Evolutionary conservation across 1,140 invertebrate genomes (phyloP), one percentile per base, ranked within the genome.

Genomic region (Aphidius ervi): DNA sequence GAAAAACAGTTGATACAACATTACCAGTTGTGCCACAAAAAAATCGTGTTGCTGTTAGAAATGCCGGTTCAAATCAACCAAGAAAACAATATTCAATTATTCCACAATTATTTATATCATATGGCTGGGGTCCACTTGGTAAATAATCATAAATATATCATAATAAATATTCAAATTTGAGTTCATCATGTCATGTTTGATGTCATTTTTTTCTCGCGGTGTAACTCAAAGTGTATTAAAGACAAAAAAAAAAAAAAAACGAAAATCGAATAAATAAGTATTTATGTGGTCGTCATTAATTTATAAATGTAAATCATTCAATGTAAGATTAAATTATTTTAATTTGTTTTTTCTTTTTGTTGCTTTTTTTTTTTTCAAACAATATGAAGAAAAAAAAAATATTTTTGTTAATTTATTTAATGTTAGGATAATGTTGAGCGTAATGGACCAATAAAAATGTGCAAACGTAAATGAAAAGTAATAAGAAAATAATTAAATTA

Each of bases 81-180:
- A 64, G 77, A 64, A 71, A 68, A 64, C 75, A 79, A 56, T 80
- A 78, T 55, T 78, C 78, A 1, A 77, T 79, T 39, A 77, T 83
- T 65, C 82, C 82, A 1, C 80, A 82, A 48, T 69, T 82, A 6
- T 82, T 81, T 62, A 74, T 78, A 59, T 82, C 82, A 0, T 82
- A 82, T 46, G 81, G 81, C 5, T 83, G 81, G 81, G 77, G 75
- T 7, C 71, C 80, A 1, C 67, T 75, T 9, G 80, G 75, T 9
- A 76, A 77, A 63, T 78, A 72, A 67, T 60, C 4, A 6, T 40
- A 31, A 37, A 39, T 10, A 4, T 7, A n/a, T 20, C n/a, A 41
- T 48, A 59, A 42, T 54, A 9, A n/a, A 16, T 37, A 10, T 9
- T 40, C 6, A 54, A 54, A n/a, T 5, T 20, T 54, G 39, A 54